phyloP scores from a whole-genome alignment of 1,140 invertebrate genomes.

The Mylabris phalerata region DNA sequence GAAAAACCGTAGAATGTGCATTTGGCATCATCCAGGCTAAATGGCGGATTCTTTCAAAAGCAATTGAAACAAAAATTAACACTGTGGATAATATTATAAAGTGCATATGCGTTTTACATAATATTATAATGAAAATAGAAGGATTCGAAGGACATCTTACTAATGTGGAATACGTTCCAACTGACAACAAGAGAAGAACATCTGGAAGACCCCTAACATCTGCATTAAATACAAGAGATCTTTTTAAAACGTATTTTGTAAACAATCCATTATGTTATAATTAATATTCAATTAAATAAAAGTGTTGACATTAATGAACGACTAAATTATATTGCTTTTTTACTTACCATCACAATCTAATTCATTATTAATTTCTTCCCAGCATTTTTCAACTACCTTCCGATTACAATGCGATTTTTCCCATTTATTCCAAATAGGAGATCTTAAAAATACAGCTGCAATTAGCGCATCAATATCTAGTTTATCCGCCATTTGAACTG shows the following conservation, averaged over 20 bases:
- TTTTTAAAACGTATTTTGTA: too few relatives aligned
- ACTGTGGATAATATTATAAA: constrained; percentile 33
- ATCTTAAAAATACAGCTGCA: constrained; percentile 15
- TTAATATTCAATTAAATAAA: too few relatives aligned
- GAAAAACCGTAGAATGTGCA: constrained; percentile 27
- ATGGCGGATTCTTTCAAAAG: constrained; percentile 39
- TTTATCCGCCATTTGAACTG: not conserved
- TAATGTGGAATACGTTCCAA: not conserved
- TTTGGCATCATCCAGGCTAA: constrained; percentile 39
- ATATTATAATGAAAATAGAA: constrained; percentile 25
- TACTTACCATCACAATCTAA: constrained; percentile 20
- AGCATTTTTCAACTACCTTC: constrained; percentile 23
- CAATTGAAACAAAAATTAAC: constrained; percentile 29
- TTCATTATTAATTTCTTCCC: constrained; percentile 17
- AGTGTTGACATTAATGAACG: too few relatives aligned
- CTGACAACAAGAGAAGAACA: too few relatives aligned
- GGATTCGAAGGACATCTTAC: constrained; percentile 16
- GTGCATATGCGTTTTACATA: constrained; percentile 23
- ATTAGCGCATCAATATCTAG: constrained; percentile 23
- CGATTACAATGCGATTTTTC: constrained; percentile 23
- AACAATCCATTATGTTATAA: too few relatives aligned
- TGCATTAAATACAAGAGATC: too few relatives aligned
- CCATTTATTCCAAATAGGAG: constrained; percentile 22
- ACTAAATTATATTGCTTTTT: not conserved
- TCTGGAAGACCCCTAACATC: too few relatives aligned